Evolutionary conservation across 2,113 vertebrate genomes (phyloP).

Genomic region (Mobula hypostoma): DNA sequence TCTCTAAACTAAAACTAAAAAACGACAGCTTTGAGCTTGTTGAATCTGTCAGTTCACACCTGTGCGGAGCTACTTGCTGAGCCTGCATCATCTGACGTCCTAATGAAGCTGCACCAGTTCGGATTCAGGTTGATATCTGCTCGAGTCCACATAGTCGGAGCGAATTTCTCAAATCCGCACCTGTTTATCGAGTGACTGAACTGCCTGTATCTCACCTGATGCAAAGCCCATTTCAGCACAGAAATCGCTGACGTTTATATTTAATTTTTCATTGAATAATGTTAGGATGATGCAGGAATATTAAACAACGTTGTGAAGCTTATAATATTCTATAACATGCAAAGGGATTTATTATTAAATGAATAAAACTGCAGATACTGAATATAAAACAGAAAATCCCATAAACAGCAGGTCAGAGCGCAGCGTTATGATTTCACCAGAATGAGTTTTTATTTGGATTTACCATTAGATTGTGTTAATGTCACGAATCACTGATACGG

Average conservation of each 20-base stretch:
- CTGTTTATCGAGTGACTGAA: not conserved
- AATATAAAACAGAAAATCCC: too few relatives aligned
- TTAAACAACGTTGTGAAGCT: not conserved
- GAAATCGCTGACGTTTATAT: too few relatives aligned
- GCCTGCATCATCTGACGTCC: not conserved
- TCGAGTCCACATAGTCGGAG: not conserved
- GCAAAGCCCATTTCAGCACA: not conserved
- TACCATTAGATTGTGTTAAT: not conserved
- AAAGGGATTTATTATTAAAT: not conserved
- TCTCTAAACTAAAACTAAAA: not conserved
- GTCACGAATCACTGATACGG: not conserved
- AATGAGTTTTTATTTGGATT: not conserved
- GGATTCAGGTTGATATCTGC: too few relatives aligned
- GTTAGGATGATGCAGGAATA: not conserved
- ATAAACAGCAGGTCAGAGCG: too few relatives aligned
- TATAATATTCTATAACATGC: not conserved
- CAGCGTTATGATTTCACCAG: too few relatives aligned
- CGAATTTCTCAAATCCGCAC: not conserved
- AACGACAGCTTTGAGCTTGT: not conserved
- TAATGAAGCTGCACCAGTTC: not conserved
- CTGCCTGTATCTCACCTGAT: not conserved
- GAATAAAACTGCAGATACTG: too few relatives aligned
- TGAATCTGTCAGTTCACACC: not conserved
- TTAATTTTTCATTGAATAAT: not conserved
- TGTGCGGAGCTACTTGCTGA: not conserved